Conservation (phyloP, 2,888 invertebrate species). For the Andrena camellia region DNA sequence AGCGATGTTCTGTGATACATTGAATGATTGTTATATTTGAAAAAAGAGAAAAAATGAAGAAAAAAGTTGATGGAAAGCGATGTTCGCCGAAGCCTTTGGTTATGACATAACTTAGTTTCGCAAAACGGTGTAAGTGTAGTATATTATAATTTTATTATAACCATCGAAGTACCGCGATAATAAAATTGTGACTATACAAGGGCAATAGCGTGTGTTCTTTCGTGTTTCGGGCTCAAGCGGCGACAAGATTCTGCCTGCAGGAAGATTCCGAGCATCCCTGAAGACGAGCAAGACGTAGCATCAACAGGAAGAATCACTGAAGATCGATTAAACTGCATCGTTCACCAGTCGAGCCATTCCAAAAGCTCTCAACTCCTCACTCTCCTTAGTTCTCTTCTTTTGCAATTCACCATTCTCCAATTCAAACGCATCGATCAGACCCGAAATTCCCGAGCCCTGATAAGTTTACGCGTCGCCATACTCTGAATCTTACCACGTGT, state of each 20-base stretch:
- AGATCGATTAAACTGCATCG: neutral
- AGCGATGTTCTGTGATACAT: slow-evolving; percentile 61
- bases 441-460: too few relatives aligned
- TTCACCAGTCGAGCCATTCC: neutral
- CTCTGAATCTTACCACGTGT: neutral
- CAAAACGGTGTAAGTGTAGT: slow-evolving; percentile 40
- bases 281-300: neutral
- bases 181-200: slow-evolving; percentile 53
- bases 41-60: neutral
- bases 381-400: neutral
- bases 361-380: too few relatives aligned
- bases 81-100: slow-evolving; percentile 62
- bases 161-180: slow-evolving; percentile 41
- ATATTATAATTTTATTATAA: slow-evolving; percentile 62
- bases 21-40: slow-evolving; percentile 47
- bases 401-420: neutral
- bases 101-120: slow-evolving; percentile 53
- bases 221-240: neutral
- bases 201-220: slow-evolving; percentile 17
- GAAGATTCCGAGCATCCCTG: neutral
- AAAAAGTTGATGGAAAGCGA: neutral
- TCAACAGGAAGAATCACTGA: neutral
- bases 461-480: too few relatives aligned
- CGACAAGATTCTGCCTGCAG: neutral
- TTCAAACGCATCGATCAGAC: too few relatives aligned